Base-by-base conservation (phyloP, 1,140 invertebrate genomes). In the Drosophila sproati region DNA sequence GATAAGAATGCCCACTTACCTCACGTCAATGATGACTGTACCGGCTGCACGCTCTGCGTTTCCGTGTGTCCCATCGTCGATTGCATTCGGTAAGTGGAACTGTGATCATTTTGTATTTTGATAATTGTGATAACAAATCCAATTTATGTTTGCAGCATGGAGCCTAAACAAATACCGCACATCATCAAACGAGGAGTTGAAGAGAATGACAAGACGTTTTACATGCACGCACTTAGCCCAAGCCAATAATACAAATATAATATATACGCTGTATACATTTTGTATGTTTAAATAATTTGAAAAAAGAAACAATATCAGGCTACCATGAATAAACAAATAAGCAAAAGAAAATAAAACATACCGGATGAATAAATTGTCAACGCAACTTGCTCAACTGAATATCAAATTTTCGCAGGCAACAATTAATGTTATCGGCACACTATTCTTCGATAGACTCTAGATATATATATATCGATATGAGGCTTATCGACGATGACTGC, bases 11-110 rank as follows among this genome's bases (percentile, higher is more conserved):
- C 98, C 0, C 98, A 99, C 92, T 95, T 98, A 63, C 97, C 98
- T 0, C 94, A 94, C 67, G 98, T 99, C 0, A 99, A 96, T 3
- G 96, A 98, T 70, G 97, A 99, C 82, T 99, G 99, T 90, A 99
- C 99, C 50, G 99, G 98, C 8, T 99, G 98, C 91, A 98, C 96
- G 0, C 93, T 99, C 20, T 99, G 98, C 93, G 88, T 98, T 34
- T 98, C 98, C 39, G 98, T 99, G 2, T 99, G 98, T 93, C 98
- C 98, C 1, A 99, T 99, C 79, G 98, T 99, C 77, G 98, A 99
- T 92, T 99, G 99, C 92, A 99, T 99, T 82, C 96, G 94, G 96
- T 97, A 72, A 47, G 70, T 62, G 32, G 4, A 45, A 12, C 8
- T 35, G 5, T 43, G 4, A n/a, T 37, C 51, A 69, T 12, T 12